Evolutionary conservation across 2,797 vertebrate genomes (phyloP).

Genomic region (Pseudocheirus occidentalis): DNA sequence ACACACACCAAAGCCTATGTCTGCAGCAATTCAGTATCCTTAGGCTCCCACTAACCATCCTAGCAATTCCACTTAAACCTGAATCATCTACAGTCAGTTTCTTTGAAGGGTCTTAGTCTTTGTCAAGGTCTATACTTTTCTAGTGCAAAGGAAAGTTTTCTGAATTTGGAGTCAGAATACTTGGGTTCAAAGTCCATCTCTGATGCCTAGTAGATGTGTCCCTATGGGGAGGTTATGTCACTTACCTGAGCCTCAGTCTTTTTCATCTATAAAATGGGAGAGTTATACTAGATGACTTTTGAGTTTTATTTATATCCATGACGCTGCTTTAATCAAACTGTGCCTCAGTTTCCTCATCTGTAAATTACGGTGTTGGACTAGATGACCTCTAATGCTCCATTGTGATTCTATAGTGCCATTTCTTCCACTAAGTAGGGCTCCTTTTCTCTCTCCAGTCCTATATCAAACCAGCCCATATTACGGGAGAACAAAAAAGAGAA

Average conservation of each 20-base stretch:
- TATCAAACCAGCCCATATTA: not conserved
- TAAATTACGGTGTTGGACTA: not conserved
- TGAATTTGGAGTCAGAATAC: not conserved
- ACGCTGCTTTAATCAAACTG: not conserved
- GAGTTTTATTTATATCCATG: not conserved
- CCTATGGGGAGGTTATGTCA: not conserved
- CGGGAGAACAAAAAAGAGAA: not conserved
- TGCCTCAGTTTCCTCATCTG: not conserved
- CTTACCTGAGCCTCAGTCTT: not conserved
- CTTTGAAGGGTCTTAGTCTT: not conserved
- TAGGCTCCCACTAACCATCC: too few relatives aligned
- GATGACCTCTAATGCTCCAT: not conserved
- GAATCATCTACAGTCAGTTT: not conserved
- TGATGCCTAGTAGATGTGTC: not conserved
- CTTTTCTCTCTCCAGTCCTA: not conserved
- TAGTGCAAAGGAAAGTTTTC: not conserved
- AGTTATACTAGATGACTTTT: not conserved
- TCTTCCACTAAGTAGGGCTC: not conserved
- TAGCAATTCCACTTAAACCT: too few relatives aligned
- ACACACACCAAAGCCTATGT: too few relatives aligned
- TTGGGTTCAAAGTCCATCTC: not conserved
- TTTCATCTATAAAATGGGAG: not conserved
- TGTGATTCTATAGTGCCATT: not conserved
- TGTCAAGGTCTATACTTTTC: not conserved
- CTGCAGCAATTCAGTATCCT: too few relatives aligned